phyloP scores from a whole-genome alignment of 2,888 invertebrate species.

The Zeuzera pyrina region DNA sequence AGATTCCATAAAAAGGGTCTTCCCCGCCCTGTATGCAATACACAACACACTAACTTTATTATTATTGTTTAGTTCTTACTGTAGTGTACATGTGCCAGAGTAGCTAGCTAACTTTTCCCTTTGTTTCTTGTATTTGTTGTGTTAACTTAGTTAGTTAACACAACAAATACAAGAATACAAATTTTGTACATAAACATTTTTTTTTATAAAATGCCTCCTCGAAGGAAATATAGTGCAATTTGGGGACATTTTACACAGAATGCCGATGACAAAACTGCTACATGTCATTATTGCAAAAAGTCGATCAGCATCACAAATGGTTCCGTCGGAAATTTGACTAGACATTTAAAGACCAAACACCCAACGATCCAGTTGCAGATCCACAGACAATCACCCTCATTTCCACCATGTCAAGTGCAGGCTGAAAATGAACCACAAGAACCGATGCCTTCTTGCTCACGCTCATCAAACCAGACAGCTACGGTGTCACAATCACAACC shows the following conservation, averaged over 20 bases:
- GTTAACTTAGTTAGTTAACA: too few relatives aligned
- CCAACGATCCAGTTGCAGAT: not conserved
- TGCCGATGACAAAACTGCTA: conserved; percentile 1
- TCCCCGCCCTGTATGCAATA: too few relatives aligned
- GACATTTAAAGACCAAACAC: not conserved
- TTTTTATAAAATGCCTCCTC: conserved; percentile 1
- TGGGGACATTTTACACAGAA: conserved; percentile 1
- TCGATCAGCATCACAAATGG: not conserved
- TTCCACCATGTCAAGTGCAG: not conserved
- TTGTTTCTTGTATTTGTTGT: too few relatives aligned
- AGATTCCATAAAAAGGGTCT: too few relatives aligned
- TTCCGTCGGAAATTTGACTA: not conserved
- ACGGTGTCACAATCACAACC: not conserved
- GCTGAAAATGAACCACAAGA: not conserved
- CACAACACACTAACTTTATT: too few relatives aligned
- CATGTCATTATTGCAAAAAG: not conserved
- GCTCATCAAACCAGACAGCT: not conserved
- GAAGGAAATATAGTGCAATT: not conserved
- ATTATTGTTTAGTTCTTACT: too few relatives aligned
- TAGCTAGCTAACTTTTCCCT: too few relatives aligned
- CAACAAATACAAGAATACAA: too few relatives aligned
- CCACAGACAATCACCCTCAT: not conserved
- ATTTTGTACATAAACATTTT: too few relatives aligned
- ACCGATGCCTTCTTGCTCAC: not conserved
- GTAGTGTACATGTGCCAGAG: too few relatives aligned